Evolutionary conservation across 2,888 invertebrate species (phyloP).

Genomic region (Plagodis dolabraria): DNA sequence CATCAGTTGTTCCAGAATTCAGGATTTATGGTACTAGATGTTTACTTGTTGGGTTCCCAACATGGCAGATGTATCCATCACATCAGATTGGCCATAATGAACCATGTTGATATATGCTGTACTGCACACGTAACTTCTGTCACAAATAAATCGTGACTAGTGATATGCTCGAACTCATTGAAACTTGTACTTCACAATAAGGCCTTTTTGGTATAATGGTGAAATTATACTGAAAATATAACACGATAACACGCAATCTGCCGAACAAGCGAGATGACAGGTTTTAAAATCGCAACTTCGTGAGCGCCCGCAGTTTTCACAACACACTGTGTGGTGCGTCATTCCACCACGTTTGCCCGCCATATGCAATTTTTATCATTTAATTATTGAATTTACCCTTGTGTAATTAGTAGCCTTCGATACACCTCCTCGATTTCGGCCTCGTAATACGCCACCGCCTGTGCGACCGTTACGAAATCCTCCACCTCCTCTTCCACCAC

Average conservation of each 20-base stretch:
- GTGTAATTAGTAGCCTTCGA: constrained; percentile 87
- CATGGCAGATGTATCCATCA: constrained; percentile 9
- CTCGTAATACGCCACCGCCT: constrained; percentile 86
- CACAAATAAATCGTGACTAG: constrained; percentile 12
- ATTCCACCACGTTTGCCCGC: constrained; percentile 73
- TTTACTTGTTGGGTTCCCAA: constrained; percentile 1
- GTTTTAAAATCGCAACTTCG: constrained; percentile 25
- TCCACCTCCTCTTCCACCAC: constrained; percentile 73
- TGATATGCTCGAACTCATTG: constrained; percentile 6
- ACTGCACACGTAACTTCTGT: constrained; percentile 5
- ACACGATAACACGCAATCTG: constrained; percentile 25
- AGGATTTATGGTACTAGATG: constrained; percentile 2
- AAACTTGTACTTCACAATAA: constrained; percentile 8
- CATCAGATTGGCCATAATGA: constrained; percentile 1
- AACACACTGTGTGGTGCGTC: constrained; percentile 57
- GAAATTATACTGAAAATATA: constrained; percentile 35
- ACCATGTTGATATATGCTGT: constrained; percentile 3
- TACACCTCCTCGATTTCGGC: constrained; percentile 89
- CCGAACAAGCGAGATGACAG: constrained; percentile 20
- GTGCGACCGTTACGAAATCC: constrained; percentile 82
- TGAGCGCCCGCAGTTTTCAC: constrained; percentile 33
- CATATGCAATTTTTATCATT: constrained; percentile 71
- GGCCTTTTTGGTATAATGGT: constrained; percentile 21
- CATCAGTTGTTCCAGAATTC: constrained; percentile 8
- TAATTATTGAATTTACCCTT: constrained; percentile 86